Percentiles rank a stretch among this genome's conserved stretches.
Evolutionary conservation across 2,888 invertebrate species (phyloP).

Genomic region (Apoderus coryli): DNA sequence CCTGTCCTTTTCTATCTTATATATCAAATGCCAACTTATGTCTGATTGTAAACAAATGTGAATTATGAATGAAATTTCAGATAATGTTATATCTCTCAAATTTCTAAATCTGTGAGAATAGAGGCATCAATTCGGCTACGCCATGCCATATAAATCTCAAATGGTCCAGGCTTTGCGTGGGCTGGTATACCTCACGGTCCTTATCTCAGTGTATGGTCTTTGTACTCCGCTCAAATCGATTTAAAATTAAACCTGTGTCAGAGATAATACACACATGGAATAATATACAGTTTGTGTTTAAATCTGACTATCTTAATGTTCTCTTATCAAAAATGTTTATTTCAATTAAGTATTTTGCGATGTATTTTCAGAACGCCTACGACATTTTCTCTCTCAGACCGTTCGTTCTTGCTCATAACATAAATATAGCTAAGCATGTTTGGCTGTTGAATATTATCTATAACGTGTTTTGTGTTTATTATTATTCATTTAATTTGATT

Average conservation of each 20-base stretch:
- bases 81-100: too few relatives aligned
- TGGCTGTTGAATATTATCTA: not conserved
- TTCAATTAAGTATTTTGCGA: slow-evolving; percentile 33
- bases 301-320: slow-evolving; percentile 32
- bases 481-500: not conserved
- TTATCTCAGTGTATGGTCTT: slow-evolving; percentile 30
- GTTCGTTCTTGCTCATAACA: slow-evolving; percentile 18
- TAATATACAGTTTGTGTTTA: slow-evolving; percentile 23
- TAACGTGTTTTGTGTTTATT: not conserved
- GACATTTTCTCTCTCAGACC: slow-evolving; percentile 16
- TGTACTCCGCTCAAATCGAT: slow-evolving; percentile 32
- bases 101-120: too few relatives aligned
- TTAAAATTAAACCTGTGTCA: slow-evolving; percentile 34
- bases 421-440: slow-evolving; percentile 16
- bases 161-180: not conserved
- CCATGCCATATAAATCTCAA: slow-evolving; percentile 1
- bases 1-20: too few relatives aligned
- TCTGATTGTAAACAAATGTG: too few relatives aligned
- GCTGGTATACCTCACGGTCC: slow-evolving; percentile 17
- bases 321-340: slow-evolving; percentile 27
- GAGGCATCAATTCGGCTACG: too few relatives aligned
- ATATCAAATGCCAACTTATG: too few relatives aligned
- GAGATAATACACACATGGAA: slow-evolving; percentile 24
- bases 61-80: too few relatives aligned
- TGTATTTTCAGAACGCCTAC: slow-evolving; percentile 28